Percentiles rank a stretch among this genome's conserved stretches.
These are phyloP conservation scores for Lasius fuliginosus DNA, from an alignment of 2,888 invertebrate genomes.

Conservation along the genomic window DNA sequence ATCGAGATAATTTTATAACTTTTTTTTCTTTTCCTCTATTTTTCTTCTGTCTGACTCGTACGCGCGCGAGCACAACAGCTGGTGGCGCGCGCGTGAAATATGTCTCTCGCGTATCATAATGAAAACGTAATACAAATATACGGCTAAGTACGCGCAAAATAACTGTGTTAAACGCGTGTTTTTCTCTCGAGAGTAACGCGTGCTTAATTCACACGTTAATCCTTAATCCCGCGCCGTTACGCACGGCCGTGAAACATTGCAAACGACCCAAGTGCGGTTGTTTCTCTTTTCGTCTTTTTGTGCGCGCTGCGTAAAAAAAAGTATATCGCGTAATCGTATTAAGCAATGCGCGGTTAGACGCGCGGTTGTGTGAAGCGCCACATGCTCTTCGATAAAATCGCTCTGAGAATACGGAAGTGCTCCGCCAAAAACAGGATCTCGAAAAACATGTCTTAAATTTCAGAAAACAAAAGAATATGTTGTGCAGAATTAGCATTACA, in stretches of 20 bases:
- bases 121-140: constrained; percentile 51
- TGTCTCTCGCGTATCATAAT: constrained; percentile 20
- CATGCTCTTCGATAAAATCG: neutral
- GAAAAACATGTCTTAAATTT: neutral
- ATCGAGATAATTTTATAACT: constrained; percentile 38
- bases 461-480: neutral
- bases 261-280: neutral
- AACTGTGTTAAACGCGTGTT: constrained; percentile 48
- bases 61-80: constrained; percentile 34
- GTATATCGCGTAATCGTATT: constrained; percentile 37
- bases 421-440: neutral
- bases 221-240: constrained; percentile 35
- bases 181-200: constrained; percentile 22
- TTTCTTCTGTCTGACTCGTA: neutral
- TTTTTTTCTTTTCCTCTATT: neutral
- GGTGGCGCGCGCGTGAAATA: constrained; percentile 42
- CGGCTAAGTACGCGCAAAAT: constrained; percentile 47
- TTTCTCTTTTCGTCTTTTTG: constrained; percentile 7
- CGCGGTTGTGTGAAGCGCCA: neutral
- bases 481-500: neutral
- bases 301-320: constrained; percentile 7
- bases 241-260: constrained; percentile 40
- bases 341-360: constrained; percentile 8
- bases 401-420: neutral
- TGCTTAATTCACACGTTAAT: constrained; percentile 49